phyloP scores from a whole-genome alignment of 2,113 vertebrate genomes.

The Sturnus vulgaris region DNA sequence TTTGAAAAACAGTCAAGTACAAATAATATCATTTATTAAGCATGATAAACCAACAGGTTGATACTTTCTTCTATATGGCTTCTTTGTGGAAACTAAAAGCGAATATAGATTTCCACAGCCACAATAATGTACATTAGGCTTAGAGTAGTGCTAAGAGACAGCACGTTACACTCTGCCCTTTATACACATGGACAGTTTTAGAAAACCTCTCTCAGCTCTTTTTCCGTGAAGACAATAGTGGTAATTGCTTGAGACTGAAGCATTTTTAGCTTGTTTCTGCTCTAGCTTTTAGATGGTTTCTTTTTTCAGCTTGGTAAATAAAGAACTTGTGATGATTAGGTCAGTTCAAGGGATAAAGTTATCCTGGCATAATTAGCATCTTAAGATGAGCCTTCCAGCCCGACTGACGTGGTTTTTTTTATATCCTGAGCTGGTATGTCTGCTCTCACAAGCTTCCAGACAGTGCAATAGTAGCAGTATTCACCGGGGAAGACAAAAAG shows the following conservation, averaged over 20 bases:
- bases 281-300: conserved; percentile 27
- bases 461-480: neutral
- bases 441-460: conserved; percentile 23
- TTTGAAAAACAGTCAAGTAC: neutral
- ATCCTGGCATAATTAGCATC: conserved; percentile 55
- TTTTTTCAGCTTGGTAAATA: conserved; percentile 56
- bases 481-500: neutral
- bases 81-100: neutral
- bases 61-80: neutral
- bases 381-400: conserved; percentile 51
- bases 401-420: neutral
- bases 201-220: conserved; percentile 58
- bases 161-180: conserved; percentile 23
- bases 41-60: neutral
- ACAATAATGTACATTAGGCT: neutral
- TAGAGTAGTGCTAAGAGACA: conserved; percentile 33
- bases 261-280: conserved; percentile 55
- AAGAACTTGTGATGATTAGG: conserved; percentile 60
- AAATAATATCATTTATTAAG: neutral
- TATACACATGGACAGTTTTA: conserved; percentile 52
- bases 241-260: conserved; percentile 52
- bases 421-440: neutral
- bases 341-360: conserved; percentile 60
- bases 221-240: conserved; percentile 47
- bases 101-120: neutral